These are phyloP conservation scores for Drosophila longiperda DNA, from an alignment of 2,888 invertebrate genomes.

Conservation along the genomic window DNA sequence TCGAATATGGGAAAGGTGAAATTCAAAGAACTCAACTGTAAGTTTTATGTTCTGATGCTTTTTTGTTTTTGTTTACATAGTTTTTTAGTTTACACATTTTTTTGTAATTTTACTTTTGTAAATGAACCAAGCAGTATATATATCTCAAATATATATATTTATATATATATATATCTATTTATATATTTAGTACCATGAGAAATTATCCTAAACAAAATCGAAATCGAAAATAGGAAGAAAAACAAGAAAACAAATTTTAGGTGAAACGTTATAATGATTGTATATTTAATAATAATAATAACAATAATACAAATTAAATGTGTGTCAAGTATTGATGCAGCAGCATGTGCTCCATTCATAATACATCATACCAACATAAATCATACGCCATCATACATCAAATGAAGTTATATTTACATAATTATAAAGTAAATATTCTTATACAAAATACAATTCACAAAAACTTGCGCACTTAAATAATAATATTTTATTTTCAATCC, in stretches of 20 bases:
- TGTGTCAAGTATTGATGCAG: conserved; percentile 44
- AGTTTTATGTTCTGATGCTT: conserved; percentile 72
- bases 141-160: conserved; percentile 17
- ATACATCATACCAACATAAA: conserved; percentile 34
- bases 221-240: conserved; percentile 24
- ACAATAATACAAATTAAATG: conserved; percentile 9
- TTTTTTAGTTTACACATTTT: conserved; percentile 16
- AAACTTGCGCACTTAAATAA: background rate
- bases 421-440: conserved; percentile 23
- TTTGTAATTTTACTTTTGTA: conserved; percentile 55
- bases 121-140: conserved; percentile 66
- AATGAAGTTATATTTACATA: conserved; percentile 8
- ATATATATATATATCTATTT: conserved; percentile 8
- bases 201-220: conserved; percentile 23
- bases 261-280: conserved; percentile 75
- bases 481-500: background rate
- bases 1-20: conserved; percentile 78
- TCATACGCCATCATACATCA: conserved; percentile 19
- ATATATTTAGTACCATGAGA: conserved; percentile 25
- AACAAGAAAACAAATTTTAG: conserved; percentile 63
- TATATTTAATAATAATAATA: conserved; percentile 59
- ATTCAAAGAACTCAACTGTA: conserved; percentile 75
- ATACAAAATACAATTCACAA: background rate
- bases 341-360: conserved; percentile 38
- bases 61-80: conserved; percentile 61